Percentiles rank a stretch among this genome's conserved stretches.
These are phyloP conservation scores for Podarcis cretensis DNA, from an alignment of 2,113 vertebrate species.

Conservation along the genomic window DNA sequence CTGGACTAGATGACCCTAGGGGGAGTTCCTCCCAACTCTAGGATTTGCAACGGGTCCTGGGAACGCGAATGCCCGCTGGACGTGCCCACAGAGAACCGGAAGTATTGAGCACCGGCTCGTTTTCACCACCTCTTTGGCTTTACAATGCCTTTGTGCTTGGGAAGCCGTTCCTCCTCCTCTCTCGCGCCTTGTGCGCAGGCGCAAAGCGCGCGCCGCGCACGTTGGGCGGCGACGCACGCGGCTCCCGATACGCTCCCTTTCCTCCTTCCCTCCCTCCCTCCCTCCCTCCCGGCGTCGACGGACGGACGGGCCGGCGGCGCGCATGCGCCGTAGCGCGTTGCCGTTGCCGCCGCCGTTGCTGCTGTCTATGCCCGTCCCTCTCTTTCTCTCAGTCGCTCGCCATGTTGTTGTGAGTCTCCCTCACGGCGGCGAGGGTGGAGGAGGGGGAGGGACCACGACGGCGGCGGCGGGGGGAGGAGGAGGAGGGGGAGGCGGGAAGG, in stretches of 20 bases:
- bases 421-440: slow-evolving; percentile 26
- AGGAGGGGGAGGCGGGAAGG: background rate
- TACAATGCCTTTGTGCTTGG: no score
- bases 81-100: no score
- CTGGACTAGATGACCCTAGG: no score
- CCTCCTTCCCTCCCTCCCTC: background rate
- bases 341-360: slow-evolving; percentile 17
- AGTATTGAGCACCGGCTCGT: no score
- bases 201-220: no score
- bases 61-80: no score
- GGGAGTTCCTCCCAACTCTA: no score
- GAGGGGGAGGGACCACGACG: background rate
- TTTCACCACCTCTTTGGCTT: no score
- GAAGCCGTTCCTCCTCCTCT: no score
- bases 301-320: background rate
- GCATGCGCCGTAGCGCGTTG: slow-evolving; percentile 30
- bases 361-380: slow-evolving; percentile 35
- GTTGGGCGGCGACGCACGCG: background rate
- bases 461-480: slow-evolving; percentile 22
- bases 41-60: no score
- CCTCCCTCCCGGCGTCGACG: background rate
- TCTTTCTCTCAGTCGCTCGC: slow-evolving; percentile 52
- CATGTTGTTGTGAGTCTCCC: slow-evolving; percentile 64
- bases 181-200: background rate
- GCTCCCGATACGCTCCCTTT: background rate